Evolutionary conservation across 2,113 vertebrate genomes (phyloP), one percentile per base, ranked within the genome.

Genomic region (Lathamus discolor): DNA sequence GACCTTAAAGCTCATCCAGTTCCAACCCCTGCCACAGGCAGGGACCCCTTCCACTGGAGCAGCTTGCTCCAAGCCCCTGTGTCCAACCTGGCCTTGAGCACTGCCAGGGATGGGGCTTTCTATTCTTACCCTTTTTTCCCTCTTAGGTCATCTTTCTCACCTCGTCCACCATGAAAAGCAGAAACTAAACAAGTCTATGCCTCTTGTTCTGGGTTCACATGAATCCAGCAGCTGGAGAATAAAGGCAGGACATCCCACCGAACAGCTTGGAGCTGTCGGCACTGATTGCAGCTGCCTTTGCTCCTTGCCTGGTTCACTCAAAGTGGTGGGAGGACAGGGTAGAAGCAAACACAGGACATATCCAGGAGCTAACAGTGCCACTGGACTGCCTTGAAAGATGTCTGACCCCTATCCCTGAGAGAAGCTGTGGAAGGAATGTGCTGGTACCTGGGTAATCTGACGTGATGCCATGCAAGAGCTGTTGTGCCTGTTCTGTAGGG

Each of bases 401-500:
- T 33, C 55, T 41, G 7, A n/a, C 18, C 39, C 2, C 11, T 17
- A 10, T 20, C 43, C 62, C 57, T 52, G 72, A 19, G 49, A 66
- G 80, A 52, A 79, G 67, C 61, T 49, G 18, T 33, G 41, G 1
- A 10, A 41, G 37, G 28, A 24, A 12, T 6, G 25, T 61, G 39
- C 12, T 23, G 76, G 13, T 66, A 15, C 39, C 57, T 48, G 8
- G 59, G 18, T 85, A 31, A 67, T 39, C n/a, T 6, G 17, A 37
- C 12, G 0, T 0, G 33, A 41, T 16, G 68, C 52, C 4, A n/a
- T 67, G 64, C 55, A 25, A 18, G 25, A 72, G 51, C 57, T 3
- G 5, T 13, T 0, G 29, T 7, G 48, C 44, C 18, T 15, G 1
- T 57, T 46, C 6, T 20, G 7, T 15, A 3, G 57, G 7, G 17